Evolutionary conservation across 1,140 invertebrate species (phyloP).

Genomic region (Drosophila watanabei): DNA sequence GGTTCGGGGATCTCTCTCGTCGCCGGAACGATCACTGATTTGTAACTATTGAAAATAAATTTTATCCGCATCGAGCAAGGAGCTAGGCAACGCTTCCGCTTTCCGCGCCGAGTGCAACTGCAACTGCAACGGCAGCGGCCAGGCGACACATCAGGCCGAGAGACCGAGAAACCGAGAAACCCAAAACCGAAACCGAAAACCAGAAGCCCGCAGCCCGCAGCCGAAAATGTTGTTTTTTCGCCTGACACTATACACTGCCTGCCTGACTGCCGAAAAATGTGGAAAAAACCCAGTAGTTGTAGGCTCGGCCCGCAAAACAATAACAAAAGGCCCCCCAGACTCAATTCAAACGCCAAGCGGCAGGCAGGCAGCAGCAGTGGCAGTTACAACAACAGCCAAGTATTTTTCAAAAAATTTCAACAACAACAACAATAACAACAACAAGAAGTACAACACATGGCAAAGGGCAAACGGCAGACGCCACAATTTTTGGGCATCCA

Average conservation of each 20-base stretch:
- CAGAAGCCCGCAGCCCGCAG: constrained; percentile 51
- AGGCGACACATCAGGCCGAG: constrained; percentile 62
- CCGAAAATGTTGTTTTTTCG: constrained; percentile 69
- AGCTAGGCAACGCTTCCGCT: constrained; percentile 70
- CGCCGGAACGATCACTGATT: constrained; percentile 9
- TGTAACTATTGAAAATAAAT: neutral
- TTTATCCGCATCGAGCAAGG: constrained; percentile 41
- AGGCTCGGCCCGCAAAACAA: constrained; percentile 16
- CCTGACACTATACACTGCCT: constrained; percentile 11
- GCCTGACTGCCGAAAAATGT: constrained; percentile 70
- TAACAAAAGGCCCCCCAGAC: constrained; percentile 42
- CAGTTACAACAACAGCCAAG: constrained; percentile 33
- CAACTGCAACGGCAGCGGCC: constrained; percentile 69
- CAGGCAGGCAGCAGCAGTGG: constrained; percentile 33
- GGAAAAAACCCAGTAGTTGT: constrained; percentile 19
- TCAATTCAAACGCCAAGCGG: constrained; percentile 57
- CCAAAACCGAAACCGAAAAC: constrained; percentile 58
- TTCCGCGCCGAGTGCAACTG: constrained; percentile 78
- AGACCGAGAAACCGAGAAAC: constrained; percentile 53
- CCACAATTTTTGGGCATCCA: constrained; percentile 72
- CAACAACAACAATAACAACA: constrained; percentile 43
- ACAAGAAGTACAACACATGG: constrained; percentile 6
- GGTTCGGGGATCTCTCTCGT: constrained; percentile 9
- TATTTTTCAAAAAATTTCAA: constrained; percentile 49
- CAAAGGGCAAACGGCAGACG: constrained; percentile 60